phyloP scores from a whole-genome alignment of 2,888 invertebrate genomes.

The Archips xylosteana region DNA sequence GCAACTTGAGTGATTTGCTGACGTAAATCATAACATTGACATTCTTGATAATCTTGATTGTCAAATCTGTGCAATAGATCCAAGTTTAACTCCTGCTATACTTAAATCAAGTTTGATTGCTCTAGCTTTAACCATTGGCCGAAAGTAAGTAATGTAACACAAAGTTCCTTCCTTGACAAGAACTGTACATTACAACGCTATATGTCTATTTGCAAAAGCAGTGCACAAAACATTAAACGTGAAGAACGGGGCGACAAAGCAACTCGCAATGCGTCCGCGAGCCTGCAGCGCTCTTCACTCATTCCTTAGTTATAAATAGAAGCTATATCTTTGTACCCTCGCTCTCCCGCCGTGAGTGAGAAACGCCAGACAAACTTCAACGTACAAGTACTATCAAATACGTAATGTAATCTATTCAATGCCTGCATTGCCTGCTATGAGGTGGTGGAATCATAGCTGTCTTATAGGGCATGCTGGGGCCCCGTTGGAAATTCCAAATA shows the following conservation, averaged over 20 bases:
- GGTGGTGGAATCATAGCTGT: neutral
- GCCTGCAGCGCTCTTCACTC: conserved; percentile 68
- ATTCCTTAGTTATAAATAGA: conserved; percentile 74
- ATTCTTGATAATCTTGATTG: neutral
- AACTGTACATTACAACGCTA: neutral
- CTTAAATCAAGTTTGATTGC: neutral
- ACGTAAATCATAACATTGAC: neutral
- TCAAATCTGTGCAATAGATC: too few relatives aligned
- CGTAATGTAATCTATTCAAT: conserved; percentile 10
- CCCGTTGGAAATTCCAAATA: too few relatives aligned
- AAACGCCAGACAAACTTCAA: conserved; percentile 67
- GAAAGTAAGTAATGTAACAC: neutral
- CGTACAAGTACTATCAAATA: conserved; percentile 49
- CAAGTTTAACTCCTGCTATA: neutral
- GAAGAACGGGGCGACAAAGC: conserved; percentile 62
- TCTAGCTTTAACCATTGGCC: neutral
- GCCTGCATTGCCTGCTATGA: neutral
- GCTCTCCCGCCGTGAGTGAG: conserved; percentile 79
- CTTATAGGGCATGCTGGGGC: too few relatives aligned
- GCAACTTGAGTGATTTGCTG: neutral
- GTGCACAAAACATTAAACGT: conserved; percentile 56
- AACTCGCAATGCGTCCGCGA: conserved; percentile 66
- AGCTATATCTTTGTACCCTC: conserved; percentile 76
- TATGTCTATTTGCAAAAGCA: neutral
- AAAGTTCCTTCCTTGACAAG: neutral